A percentile compares a stretch with the other conserved stretches of the same genome.
Evolutionary conservation across 2,888 invertebrate species (phyloP).

Genomic region (Eupeodes luniger): DNA sequence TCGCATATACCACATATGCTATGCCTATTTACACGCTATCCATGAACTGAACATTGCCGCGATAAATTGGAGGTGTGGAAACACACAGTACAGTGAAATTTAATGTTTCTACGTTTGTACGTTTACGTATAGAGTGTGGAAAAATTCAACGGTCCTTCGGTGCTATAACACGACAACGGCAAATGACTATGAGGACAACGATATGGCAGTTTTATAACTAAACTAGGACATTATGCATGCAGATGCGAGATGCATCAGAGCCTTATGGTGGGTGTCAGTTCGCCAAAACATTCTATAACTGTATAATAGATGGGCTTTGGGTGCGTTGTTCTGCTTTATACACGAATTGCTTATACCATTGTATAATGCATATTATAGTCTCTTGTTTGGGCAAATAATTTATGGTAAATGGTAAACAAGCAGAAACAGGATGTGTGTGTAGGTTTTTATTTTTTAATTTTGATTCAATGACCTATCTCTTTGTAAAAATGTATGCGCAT

Average conservation of each 20-base stretch:
- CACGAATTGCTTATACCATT: not conserved
- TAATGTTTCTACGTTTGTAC: no score
- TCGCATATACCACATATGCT: no score
- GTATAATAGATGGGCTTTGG: conserved; percentile 44
- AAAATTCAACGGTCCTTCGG: no score
- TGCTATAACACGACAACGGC: no score
- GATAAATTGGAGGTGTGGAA: not conserved
- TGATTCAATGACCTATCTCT: conserved; percentile 59
- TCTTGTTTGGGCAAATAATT: conserved; percentile 36
- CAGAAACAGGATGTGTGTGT: conserved; percentile 17
- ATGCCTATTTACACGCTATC: no score
- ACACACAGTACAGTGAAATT: not conserved
- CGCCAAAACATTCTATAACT: conserved; percentile 43
- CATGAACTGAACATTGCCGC: no score
- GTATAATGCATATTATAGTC: no score
- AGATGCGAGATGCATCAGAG: conserved; percentile 13
- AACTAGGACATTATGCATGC: conserved; percentile 60
- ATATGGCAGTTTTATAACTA: conserved; percentile 49
- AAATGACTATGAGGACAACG: not conserved
- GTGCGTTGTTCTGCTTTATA: conserved; percentile 24
- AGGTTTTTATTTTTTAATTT: not conserved
- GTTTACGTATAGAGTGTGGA: no score
- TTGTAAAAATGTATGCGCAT: not conserved
- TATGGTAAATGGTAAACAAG: conserved; percentile 43
- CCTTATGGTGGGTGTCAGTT: conserved; percentile 56